A percentile compares a stretch with the other conserved stretches of the same genome.
phyloP scores from a whole-genome alignment of 2,888 invertebrate species.

The Latheticus oryzae region DNA sequence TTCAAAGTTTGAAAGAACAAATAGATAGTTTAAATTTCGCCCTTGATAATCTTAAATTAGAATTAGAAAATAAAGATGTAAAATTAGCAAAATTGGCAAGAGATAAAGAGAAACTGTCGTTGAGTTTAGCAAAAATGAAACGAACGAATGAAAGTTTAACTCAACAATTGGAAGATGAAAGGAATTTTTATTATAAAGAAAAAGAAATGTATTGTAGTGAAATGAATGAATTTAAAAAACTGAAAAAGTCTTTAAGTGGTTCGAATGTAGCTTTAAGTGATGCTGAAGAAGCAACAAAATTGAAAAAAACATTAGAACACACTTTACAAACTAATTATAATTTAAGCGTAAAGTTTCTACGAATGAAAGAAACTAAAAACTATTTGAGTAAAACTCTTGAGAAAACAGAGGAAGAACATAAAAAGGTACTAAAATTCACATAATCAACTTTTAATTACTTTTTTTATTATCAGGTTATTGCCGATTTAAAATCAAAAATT shows the following conservation, averaged over 20 bases:
- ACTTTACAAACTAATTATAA: slow-evolving; percentile 65
- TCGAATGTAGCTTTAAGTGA: slow-evolving; percentile 54
- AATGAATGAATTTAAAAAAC: slow-evolving; percentile 63
- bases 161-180: slow-evolving; percentile 70
- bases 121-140: slow-evolving; percentile 67
- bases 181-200: slow-evolving; percentile 69
- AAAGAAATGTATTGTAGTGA: slow-evolving; percentile 69
- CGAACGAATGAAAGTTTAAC: slow-evolving; percentile 66
- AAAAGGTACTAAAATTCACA: slow-evolving; percentile 52
- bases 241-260: slow-evolving; percentile 55
- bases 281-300: slow-evolving; percentile 58
- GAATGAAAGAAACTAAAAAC: slow-evolving; percentile 64
- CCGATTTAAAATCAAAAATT: slow-evolving; percentile 58
- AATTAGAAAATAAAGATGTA: slow-evolving; percentile 66
- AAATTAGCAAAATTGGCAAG: slow-evolving; percentile 66
- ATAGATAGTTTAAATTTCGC: slow-evolving; percentile 65
- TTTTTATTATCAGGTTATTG: slow-evolving; percentile 52
- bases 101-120: slow-evolving; percentile 68
- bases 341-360: slow-evolving; percentile 64
- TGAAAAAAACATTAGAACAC: slow-evolving; percentile 61
- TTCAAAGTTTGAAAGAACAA: slow-evolving; percentile 61
- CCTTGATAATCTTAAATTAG: slow-evolving; percentile 64
- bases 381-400: slow-evolving; percentile 58
- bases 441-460: too few species aligned
- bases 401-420: slow-evolving; percentile 57